A percentile compares a stretch with the other conserved stretches of the same genome.
phyloP scores from a whole-genome alignment of 2,888 invertebrate genomes.

The Tanypteryx hageni region DNA sequence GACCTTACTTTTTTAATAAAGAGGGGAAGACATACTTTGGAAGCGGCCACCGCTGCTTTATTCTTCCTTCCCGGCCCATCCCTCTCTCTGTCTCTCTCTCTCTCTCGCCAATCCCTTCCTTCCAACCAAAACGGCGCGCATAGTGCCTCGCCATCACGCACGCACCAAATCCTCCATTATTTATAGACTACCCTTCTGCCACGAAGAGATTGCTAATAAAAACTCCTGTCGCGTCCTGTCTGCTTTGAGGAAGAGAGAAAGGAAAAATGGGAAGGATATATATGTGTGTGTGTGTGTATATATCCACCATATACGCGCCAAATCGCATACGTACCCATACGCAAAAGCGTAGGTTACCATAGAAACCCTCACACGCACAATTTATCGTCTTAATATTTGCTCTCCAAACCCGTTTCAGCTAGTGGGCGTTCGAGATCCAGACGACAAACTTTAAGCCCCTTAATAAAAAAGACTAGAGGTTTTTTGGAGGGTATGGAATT shows the following conservation, averaged over 20 bases:
- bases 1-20: no score
- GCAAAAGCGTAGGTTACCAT: background rate
- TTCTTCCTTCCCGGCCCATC: no score
- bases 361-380: background rate
- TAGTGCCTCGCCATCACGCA: background rate
- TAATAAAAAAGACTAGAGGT: background rate
- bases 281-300: background rate
- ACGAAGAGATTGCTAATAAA: conserved; percentile 8
- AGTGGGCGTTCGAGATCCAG: background rate
- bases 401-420: background rate
- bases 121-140: background rate
- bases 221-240: background rate
- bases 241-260: background rate
- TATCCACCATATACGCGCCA: background rate
- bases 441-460: background rate
- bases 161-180: background rate
- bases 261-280: background rate
- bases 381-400: conserved; percentile 24
- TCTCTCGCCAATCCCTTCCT: background rate
- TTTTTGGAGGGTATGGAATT: background rate
- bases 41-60: no score
- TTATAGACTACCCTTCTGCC: background rate
- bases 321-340: background rate
- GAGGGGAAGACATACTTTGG: no score
- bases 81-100: background rate